Conservation (phyloP, 2,888 invertebrate genomes). For the Geophilus truncorum region DNA sequence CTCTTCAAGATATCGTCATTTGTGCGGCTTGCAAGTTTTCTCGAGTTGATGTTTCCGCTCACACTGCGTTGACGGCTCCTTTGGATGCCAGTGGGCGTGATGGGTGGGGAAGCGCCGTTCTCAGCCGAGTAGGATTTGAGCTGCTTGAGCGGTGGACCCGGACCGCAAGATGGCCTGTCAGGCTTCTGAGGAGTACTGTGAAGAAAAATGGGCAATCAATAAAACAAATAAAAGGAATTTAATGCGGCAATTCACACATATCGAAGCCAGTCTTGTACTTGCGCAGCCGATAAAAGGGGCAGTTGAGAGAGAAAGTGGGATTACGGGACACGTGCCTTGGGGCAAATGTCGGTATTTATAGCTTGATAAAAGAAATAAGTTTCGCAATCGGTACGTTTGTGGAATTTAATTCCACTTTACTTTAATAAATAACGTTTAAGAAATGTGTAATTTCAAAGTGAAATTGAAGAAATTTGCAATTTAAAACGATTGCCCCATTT, state of each 20-base stretch:
- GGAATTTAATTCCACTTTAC: too few species aligned
- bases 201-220: conserved; percentile 29
- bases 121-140: conserved; percentile 37
- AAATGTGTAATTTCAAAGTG: background rate
- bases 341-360: background rate
- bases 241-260: background rate
- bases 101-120: conserved; percentile 31
- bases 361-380: background rate
- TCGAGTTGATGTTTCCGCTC: conserved; percentile 33
- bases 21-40: conserved; percentile 36
- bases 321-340: background rate
- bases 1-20: conserved; percentile 39
- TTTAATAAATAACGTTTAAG: too few species aligned
- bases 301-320: background rate
- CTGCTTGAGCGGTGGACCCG: conserved; percentile 36
- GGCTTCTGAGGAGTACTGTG: conserved; percentile 35
- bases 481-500: background rate
- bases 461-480: background rate
- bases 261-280: background rate
- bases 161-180: conserved; percentile 33
- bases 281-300: background rate
- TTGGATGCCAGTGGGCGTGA: conserved; percentile 28
- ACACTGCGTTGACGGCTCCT: conserved; percentile 34
- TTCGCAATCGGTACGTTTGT: too few species aligned
- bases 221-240: background rate